Percentiles rank a stretch among this genome's conserved stretches.
Evolutionary conservation across 1,140 invertebrate genomes (phyloP).

Genomic region (Euura lappo): DNA sequence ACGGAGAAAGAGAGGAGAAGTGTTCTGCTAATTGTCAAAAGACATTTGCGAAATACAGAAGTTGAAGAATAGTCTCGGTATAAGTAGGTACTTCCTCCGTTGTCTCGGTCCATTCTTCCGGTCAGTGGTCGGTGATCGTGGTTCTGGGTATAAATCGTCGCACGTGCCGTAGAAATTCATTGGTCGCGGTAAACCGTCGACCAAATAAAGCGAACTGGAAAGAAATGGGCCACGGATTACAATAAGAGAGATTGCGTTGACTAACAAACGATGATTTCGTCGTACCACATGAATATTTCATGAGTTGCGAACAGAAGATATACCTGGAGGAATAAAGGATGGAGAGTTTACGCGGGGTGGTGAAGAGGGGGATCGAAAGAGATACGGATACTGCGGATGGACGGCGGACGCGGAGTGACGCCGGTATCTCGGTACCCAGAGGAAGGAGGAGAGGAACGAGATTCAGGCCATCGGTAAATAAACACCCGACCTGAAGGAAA

Average conservation of each 20-base stretch:
- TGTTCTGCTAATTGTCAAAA: no score
- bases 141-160: not conserved
- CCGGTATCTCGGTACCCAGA: not conserved
- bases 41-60: not conserved
- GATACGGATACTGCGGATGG: constrained; percentile 11
- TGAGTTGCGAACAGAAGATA: constrained; percentile 32
- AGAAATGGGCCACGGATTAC: constrained; percentile 26
- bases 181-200: constrained; percentile 5
- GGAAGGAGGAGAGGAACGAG: constrained; percentile 14
- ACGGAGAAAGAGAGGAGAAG: no score
- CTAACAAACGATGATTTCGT: constrained; percentile 50
- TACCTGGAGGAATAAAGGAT: constrained; percentile 10
- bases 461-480: constrained; percentile 17
- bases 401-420: not conserved
- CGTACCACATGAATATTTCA: constrained; percentile 50
- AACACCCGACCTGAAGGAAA: constrained; percentile 30
- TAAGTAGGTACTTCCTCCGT: not conserved
- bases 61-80: not conserved
- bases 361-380: constrained; percentile 11
- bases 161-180: constrained; percentile 8
- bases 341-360: not conserved
- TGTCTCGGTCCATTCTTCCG: not conserved
- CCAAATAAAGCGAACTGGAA: constrained; percentile 14
- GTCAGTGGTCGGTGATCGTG: not conserved
- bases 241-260: constrained; percentile 38